Evolutionary conservation across 2,888 invertebrate species (phyloP).

Genomic region (Caenorhabditis doughertyi): DNA sequence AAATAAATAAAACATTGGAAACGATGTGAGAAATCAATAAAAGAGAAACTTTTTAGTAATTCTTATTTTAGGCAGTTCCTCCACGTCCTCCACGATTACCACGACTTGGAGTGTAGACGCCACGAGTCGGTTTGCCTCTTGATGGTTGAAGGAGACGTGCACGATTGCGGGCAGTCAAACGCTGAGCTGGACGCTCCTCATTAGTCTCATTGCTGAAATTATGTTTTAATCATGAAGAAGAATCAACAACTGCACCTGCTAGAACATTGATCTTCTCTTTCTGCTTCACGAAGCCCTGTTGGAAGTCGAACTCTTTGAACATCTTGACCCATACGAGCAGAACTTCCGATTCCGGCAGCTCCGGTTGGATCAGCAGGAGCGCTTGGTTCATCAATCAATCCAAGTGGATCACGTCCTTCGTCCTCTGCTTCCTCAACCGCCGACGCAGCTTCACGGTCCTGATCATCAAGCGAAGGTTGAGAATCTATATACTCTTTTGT

Average conservation of each 20-base stretch:
- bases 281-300: conserved; percentile 51
- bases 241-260: conserved; percentile 58
- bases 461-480: conserved; percentile 67
- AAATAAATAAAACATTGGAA: neutral
- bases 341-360: conserved; percentile 47
- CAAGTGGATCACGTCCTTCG: conserved; percentile 44
- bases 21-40: neutral
- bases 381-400: conserved; percentile 42
- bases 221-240: neutral
- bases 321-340: conserved; percentile 36
- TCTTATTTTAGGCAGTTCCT: neutral
- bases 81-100: conserved; percentile 41
- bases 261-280: conserved; percentile 72
- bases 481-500: conserved; percentile 60
- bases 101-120: conserved; percentile 48
- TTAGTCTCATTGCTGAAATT: conserved; percentile 62
- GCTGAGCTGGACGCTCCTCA: conserved; percentile 38
- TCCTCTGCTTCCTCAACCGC: conserved; percentile 73
- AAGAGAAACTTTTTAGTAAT: neutral
- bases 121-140: conserved; percentile 53
- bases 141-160: conserved; percentile 18
- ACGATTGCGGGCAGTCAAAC: conserved; percentile 7
- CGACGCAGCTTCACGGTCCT: conserved; percentile 72
- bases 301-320: conserved; percentile 45
- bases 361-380: conserved; percentile 65